Conservation (phyloP, 2,888 invertebrate species). For the Spilosoma lubricipeda region DNA sequence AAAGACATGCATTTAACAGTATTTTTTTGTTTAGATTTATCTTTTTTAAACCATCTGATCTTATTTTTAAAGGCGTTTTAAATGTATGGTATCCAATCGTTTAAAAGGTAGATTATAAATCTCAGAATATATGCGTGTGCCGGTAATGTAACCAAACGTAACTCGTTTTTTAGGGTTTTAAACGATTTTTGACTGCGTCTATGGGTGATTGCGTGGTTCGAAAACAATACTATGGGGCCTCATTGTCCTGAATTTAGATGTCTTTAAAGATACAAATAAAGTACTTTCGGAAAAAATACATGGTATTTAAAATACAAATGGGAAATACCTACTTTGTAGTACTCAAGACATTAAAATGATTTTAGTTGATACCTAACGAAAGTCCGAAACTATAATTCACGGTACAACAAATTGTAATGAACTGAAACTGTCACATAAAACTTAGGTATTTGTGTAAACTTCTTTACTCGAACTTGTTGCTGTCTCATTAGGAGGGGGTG, state of each 20-base stretch:
- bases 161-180: too few species aligned
- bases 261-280: not conserved
- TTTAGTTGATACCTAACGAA: not conserved
- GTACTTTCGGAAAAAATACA: not conserved
- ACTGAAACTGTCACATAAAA: not conserved
- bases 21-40: too few species aligned
- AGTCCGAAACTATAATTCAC: not conserved
- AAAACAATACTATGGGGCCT: slow-evolving; percentile 36
- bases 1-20: too few species aligned
- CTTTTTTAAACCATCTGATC: slow-evolving; percentile 23
- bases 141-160: too few species aligned
- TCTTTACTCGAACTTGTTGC: not conserved
- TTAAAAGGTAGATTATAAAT: slow-evolving; percentile 75
- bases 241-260: slow-evolving; percentile 1
- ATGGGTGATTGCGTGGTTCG: slow-evolving; percentile 43
- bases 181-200: slow-evolving; percentile 41
- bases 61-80: slow-evolving; percentile 42
- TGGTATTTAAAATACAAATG: not conserved
- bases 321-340: not conserved
- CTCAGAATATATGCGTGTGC: slow-evolving; percentile 63
- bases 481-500: not conserved
- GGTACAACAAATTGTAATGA: not conserved
- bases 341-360: not conserved
- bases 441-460: not conserved
- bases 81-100: slow-evolving; percentile 67